Base-by-base conservation (phyloP, 1,140 invertebrate species). In the Heliconius himera region DNA sequence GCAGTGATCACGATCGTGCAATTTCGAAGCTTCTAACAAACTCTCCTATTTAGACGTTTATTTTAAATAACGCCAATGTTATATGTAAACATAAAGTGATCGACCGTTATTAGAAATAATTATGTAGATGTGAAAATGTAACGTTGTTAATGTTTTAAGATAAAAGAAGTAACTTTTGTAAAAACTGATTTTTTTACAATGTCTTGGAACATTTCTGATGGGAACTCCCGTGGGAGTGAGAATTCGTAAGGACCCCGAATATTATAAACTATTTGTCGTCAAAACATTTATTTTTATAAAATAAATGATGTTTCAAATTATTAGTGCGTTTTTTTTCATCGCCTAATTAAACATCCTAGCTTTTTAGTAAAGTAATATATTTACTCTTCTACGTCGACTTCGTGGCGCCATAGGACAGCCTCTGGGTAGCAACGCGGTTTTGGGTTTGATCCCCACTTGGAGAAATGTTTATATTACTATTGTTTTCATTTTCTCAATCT, bases 241-340 rank as follows among this genome's bases (percentile, higher is more conserved):
- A 87, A 90, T 89, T 90, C 87, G 87, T 92, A 91, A 92, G 91
- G 91, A 93, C 93, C 92, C 93, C 91, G 88, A 91, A 93, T 92
- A 92, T 93, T 93, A 91, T 93, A 93, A 88, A 94, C 91, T 94
- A 94, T 93, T 94, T 94, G 93, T 94, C 93, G 93, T 94, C 91
- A 94, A 94, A 94, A 93, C 93, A 92, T 94, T 94, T 94, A 94
- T 94, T 94, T 94, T 94, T 94, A 91, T 94, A 94, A 93, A 94
- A 92, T 93, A 93, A 94, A 93, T 91, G 88, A 93, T 91, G 91
- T 93, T 93, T 91, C 87, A 93, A 94, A 92, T 87, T 88, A 82
- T 74, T 22, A 77, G 74, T 49, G 38, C 77, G 83, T 85, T 77
- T 78, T 0, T 72, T 84, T 80, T 77, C 74, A 20, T 26, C 22